Evolutionary conservation across 2,113 vertebrate genomes (phyloP), one percentile per base, ranked within the genome.

Genomic region (Meles meles): DNA sequence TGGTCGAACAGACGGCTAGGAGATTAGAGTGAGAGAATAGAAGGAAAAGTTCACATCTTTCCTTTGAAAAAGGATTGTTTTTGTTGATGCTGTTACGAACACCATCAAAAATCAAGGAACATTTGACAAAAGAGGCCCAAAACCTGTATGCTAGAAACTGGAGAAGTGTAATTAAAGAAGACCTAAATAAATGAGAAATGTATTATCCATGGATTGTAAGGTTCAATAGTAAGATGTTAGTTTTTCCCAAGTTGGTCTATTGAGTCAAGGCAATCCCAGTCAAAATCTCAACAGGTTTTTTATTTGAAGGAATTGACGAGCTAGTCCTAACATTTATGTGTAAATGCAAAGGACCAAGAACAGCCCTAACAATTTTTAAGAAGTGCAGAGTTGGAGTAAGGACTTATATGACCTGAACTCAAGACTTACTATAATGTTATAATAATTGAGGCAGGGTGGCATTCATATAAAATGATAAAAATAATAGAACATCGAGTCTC

Each of bases 71-170:
- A 52, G 9, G 20, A 6, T 69, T 37, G 7, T 71, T 94, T 89
- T 87, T 72, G 10, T 83, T 94, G 82, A 91, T 87, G 49, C 29
- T 20, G 57, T 21, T 93, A 61, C 0, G n/a, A 7, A 7, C 67
- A 94, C 34, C 67, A 80, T 76, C 52, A 84, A 39, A 98, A 94
- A 92, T 72, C 20, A 82, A 65, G 20, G 52, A 18, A 85, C 69
- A 87, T 90, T 87, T 91, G 44, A 82, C 34, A 76, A 74, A 91
- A 94, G 20, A 91, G 44, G 1, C 49, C 79, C 2, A 93, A 95
- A 94, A 65, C 21, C 17, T 82, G 6, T 77, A 34, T 65, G 8
- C 42, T 77, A 27, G 69, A 83, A 92, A 86, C 29, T 42, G 0
- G 27, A 72, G 88, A 80, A 83, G 67, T 74, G 6, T 88, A 92